A percentile compares a stretch with the other conserved stretches of the same genome.
These are phyloP conservation scores for Macrosteles quadrilineatus DNA, from an alignment of 1,140 invertebrate genomes.

Conservation along the genomic window DNA sequence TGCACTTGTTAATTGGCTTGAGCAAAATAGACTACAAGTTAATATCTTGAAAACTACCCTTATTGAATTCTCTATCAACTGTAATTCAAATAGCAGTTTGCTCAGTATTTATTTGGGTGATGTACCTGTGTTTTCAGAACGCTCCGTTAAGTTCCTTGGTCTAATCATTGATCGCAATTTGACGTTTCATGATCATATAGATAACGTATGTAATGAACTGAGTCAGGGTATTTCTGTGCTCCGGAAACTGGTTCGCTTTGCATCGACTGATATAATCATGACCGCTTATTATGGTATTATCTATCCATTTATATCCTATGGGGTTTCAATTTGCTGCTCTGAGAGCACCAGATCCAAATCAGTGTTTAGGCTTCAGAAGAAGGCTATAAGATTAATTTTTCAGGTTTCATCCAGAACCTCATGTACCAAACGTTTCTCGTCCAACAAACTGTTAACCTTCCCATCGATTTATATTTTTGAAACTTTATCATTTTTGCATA, in stretches of 20 bases:
- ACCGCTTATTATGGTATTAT: not conserved
- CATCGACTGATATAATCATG: not conserved
- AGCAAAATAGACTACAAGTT: not conserved
- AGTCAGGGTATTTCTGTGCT: slow-evolving; percentile 10
- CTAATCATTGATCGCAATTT: not conserved
- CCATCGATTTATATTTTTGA: too few relatives aligned
- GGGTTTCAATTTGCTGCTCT: not conserved
- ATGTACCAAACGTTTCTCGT: too few relatives aligned
- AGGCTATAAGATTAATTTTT: too few relatives aligned
- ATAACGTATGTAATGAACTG: not conserved
- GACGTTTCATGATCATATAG: not conserved
- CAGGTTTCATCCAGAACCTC: too few relatives aligned
- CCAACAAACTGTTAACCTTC: too few relatives aligned
- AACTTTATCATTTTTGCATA: too few relatives aligned
- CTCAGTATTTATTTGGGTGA: not conserved
- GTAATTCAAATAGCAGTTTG: too few relatives aligned
- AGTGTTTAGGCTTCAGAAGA: too few relatives aligned
- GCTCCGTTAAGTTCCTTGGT: not conserved
- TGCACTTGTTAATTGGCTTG: not conserved
- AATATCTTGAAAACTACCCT: not conserved
- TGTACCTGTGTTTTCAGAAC: not conserved
- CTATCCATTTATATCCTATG: not conserved
- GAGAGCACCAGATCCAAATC: too few relatives aligned
- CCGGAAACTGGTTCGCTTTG: not conserved
- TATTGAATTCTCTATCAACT: too few relatives aligned